Base-by-base conservation (phyloP, 2,888 invertebrate genomes). In the Labia minor region DNA sequence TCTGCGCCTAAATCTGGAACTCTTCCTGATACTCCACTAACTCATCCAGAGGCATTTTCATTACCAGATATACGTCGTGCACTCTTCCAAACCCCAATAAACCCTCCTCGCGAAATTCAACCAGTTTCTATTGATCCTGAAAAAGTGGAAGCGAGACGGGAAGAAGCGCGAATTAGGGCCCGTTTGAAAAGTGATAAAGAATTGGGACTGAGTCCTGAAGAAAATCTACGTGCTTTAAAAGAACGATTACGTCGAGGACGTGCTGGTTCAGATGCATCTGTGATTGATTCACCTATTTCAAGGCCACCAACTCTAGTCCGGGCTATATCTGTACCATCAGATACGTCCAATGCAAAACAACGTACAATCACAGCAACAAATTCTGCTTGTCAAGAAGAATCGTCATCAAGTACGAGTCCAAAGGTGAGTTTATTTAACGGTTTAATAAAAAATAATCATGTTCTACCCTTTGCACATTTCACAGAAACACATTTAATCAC, bases 101-200 rank as follows among this genome's bases (percentile, higher is more conserved):
- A 81, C 0, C 82, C 82, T 1, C 80, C 80, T 20, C 76, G 82
- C 67, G 71, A 75, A 8, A 81, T 80, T 70, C 76, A 78, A 70
- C 79, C 80, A 63, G 80, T 81, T 69, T 75, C 79, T 1, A 76
- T 77, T 68, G 75, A 75, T 67, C 83, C 83, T 0, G 76, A 81
- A 19, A 82, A 85, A 72, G 83, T 85, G 74, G 78, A 86, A 64
- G 83, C 85, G 68, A 82, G 83, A 69, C 61, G 78, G 20, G 84
- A 85, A 70, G 84, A 85, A 20, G 83, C 85, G 0, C 78, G 88
- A 67, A 85, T 84, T 19, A 79, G 86, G 64, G 86, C 87, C 8
- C 81, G 86, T 63, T 76, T 87, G 20, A 86, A 86, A 76, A 87
- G 86, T 67, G 89, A 90, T 74, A 86, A 87, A 70, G 88, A 90